Evolutionary conservation across 2,888 invertebrate genomes (phyloP), one percentile per base, ranked within the genome.

Genomic region (Xestia c-nigrum): DNA sequence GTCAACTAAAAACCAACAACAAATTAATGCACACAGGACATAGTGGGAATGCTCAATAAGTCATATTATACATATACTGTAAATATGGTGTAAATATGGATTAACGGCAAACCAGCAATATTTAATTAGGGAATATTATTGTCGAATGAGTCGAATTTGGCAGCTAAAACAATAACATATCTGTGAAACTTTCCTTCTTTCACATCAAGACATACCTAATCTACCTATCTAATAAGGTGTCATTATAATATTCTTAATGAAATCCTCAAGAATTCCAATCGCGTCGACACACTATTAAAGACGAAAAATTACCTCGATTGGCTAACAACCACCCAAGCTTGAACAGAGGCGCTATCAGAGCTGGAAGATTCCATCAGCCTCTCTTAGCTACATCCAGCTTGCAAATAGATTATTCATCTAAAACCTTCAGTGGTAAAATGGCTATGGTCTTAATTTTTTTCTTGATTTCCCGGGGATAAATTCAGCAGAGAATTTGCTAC

Each of bases 241-340:
- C 31, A 2, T 31, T 31, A n/a, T n/a, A 31, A 31, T 31, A 31
- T 31, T n/a, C 46, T 55, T 47, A 66, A 76, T 40, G 57, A 43
- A 52, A 50, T 40, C 5, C 5, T 40, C 1, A 3, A 19, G 31
- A 76, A 65, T 46, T 31, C 21, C 12, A 64, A 75, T 21, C 6
- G 31, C 14, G 47, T 40, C 9, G 65, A 47, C 38, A 59, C 7
- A 31, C 47, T 24, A 19, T 57, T 59, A 61, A 38, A 50, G 40
- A 40, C 59, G n/a, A 76, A 59, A 31, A 67, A 77, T 77, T 31
- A 5, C 43, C 38, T 21, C 59, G 21, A 69, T 46, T 69, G 16
- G 52, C 50, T 38, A 63, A 24, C 43, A n/a, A 78, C 3, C n/a
- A 2, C n/a, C 43, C 3, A 12, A n/a, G n/a, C n/a, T 50, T 59